phyloP scores from a whole-genome alignment of 2,888 invertebrate species.

The Tenthredo scrophulariae region DNA sequence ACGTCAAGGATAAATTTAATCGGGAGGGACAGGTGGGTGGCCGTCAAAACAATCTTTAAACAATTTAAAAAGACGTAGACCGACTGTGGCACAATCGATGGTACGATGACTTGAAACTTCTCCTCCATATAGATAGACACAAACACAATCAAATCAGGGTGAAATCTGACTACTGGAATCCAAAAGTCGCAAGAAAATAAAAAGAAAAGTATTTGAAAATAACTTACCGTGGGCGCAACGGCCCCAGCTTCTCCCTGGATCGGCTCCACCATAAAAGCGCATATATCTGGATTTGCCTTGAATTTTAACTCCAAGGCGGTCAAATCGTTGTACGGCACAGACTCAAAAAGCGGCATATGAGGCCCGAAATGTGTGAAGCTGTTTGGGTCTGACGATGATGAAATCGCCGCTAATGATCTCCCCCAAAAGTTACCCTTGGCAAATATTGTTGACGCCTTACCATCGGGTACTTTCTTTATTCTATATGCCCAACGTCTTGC shows the following conservation, averaged over 20 bases:
- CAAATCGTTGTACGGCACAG: slow-evolving; percentile 88
- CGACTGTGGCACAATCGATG: slow-evolving; percentile 8
- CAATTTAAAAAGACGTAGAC: slow-evolving; percentile 5
- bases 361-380: slow-evolving; percentile 88
- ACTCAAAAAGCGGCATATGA: slow-evolving; percentile 88
- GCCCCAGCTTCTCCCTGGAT: slow-evolving; percentile 94
- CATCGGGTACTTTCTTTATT: slow-evolving; percentile 85
- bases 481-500: slow-evolving; percentile 91
- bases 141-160: not conserved
- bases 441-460: slow-evolving; percentile 87
- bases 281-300: slow-evolving; percentile 83
- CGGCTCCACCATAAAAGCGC: slow-evolving; percentile 93
- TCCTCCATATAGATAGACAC: not conserved
- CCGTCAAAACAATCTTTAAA: slow-evolving; percentile 41
- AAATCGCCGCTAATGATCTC: slow-evolving; percentile 88
- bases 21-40: slow-evolving; percentile 19
- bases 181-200: not conserved
- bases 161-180: not conserved
- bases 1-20: slow-evolving; percentile 26
- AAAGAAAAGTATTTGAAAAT: not conserved
- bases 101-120: not conserved
- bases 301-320: slow-evolving; percentile 82
- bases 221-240: slow-evolving; percentile 82
- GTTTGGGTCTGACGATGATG: slow-evolving; percentile 87
- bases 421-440: slow-evolving; percentile 92